Evolutionary conservation across 2,888 invertebrate species (phyloP).

Genomic region (Leptinotarsa haldemani): DNA sequence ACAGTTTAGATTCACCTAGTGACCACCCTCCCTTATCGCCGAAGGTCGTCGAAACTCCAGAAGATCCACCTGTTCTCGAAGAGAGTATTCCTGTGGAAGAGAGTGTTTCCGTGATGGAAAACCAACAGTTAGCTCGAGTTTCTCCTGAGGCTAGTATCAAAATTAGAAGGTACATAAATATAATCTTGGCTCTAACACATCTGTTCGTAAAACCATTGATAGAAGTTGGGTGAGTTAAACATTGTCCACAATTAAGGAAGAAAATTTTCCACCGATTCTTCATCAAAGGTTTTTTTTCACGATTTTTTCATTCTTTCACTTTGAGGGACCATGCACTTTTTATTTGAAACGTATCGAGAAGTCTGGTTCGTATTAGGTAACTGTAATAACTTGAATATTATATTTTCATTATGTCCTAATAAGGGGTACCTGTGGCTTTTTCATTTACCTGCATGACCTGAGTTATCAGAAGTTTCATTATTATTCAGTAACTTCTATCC

Average conservation of each 20-base stretch:
- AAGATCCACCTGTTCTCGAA: conserved; percentile 50
- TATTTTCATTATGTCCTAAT: conserved; percentile 25
- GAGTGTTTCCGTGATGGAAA: conserved; percentile 39
- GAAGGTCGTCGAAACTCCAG: conserved; percentile 58
- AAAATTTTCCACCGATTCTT: not conserved
- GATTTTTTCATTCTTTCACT: conserved; percentile 30
- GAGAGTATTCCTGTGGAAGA: conserved; percentile 41
- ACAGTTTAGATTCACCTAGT: conserved; percentile 65
- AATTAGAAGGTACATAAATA: conserved; percentile 63
- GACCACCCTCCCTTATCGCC: conserved; percentile 63
- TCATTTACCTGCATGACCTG: conserved; percentile 42
- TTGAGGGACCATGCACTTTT: conserved; percentile 40
- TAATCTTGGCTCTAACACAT: conserved; percentile 56
- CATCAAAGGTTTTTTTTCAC: conserved; percentile 29
- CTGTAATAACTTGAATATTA: conserved; percentile 26
- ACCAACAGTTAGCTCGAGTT: conserved; percentile 53
- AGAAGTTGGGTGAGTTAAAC: conserved; percentile 43
- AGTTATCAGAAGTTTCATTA: conserved; percentile 29
- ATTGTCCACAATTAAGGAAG: not conserved
- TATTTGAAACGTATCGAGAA: conserved; percentile 14
- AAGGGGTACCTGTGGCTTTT: conserved; percentile 29
- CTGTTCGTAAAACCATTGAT: conserved; percentile 59
- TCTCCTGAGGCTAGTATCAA: conserved; percentile 59
- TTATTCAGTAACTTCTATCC: conserved; percentile 36
- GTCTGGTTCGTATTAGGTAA: conserved; percentile 21